Conservation (phyloP, 2,113 vertebrate species). For the Anguilla rostrata region DNA sequence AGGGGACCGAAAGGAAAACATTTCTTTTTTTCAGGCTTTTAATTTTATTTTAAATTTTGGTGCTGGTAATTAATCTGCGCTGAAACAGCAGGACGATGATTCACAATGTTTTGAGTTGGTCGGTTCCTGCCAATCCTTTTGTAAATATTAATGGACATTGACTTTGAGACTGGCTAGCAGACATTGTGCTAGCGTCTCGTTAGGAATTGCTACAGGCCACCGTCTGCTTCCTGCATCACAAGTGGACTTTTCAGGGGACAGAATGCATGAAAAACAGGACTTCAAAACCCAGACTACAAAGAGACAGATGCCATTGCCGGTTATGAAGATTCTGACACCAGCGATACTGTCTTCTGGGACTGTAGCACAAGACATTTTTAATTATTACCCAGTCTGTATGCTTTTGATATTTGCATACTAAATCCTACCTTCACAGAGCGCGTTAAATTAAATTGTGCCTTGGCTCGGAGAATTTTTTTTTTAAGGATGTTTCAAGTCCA, state of each 20-base stretch:
- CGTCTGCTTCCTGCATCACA: neutral
- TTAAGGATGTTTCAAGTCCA: neutral
- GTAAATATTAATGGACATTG: constrained; percentile 9
- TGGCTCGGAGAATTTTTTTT: neutral
- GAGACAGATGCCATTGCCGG: constrained; percentile 6
- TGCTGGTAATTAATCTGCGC: neutral
- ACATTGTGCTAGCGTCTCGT: neutral
- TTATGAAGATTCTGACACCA: neutral
- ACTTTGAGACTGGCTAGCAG: constrained; percentile 11
- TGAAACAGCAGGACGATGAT: neutral
- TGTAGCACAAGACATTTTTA: neutral
- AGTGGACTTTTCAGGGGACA: constrained; percentile 2
- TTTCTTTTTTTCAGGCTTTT: neutral
- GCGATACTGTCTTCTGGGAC: neutral
- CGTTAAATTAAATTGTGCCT: neutral
- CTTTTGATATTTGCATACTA: constrained; percentile 12
- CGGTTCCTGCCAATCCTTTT: neutral
- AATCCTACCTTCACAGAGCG: constrained; percentile 7
- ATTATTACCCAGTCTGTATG: neutral
- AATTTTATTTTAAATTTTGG: neutral
- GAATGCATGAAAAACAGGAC: constrained; percentile 1
- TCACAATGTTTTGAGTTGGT: neutral
- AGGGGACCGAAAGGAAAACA: neutral
- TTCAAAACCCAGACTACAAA: constrained; percentile 13
- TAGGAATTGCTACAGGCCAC: constrained; percentile 23